Evolutionary conservation across 2,888 invertebrate species (phyloP), one percentile per base, ranked within the genome.

Genomic region (Cyaniris semiargus): DNA sequence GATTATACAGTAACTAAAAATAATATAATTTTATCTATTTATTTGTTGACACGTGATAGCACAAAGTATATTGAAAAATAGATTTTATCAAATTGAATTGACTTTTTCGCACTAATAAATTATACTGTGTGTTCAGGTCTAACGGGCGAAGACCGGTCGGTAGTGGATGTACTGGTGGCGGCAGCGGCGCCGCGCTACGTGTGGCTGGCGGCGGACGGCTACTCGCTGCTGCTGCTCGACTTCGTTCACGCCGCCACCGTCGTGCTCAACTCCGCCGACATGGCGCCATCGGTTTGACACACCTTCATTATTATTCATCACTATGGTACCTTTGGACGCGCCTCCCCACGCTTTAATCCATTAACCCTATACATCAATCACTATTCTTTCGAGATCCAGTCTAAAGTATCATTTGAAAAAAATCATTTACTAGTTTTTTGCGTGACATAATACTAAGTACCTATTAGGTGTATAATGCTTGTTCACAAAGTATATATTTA

Each of bases 211-310:
- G 93, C 99, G 71, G 98, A 98, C 66, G 99, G 99, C 0, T 97
- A 97, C 84, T 97, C 98, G 1, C 93, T 99, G 77, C 93, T 99
- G 1, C 92, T 98, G 76, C 92, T 98, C 77, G 98, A 99, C 93
- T 96, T 98, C 83, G 97, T 99, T 56, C 97, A 97, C 85, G 98
- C 98, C 10, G 97, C 98, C 81, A 97, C 98, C 79, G 96, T 97
- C 27, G 96, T 99, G 80, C 95, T 98, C 79, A 97, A 97, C 83
- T 96, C 97, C 21, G 95, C 96, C 18, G 98, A 98, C 86, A 95
- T 97, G 79, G 95, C 95, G 71, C 94, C 95, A 66, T 89, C 93
- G 81, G 94, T 94, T 66, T 87, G 89, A 84, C 1, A 18, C 76
- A 21, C 75, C 44, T 72, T 21, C n/a, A n/a, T n/a, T n/a, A n/a